Evolutionary conservation across 2,797 vertebrate species (phyloP), one percentile per base, ranked within the genome.

Genomic region (Acestrorhynchus altus): DNA sequence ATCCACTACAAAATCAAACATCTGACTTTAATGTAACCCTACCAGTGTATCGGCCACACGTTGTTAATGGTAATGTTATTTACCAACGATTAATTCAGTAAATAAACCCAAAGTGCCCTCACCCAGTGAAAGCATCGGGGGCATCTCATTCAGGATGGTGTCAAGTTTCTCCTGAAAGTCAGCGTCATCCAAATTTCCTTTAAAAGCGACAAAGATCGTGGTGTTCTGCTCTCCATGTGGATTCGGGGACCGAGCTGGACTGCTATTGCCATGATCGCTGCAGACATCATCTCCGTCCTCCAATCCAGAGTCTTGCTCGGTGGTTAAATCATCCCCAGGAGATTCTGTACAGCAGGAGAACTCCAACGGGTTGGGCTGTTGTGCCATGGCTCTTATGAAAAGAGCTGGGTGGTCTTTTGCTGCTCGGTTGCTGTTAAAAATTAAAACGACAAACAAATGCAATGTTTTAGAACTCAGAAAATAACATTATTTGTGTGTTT

Each of bases 131-230:
- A 99, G 93, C 83, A 98, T 90, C 80, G 90, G 88, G 67, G 96
- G 95, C 85, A 99, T 96, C 83, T 93, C 94, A 81, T 93, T 92
- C 84, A 98, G 87, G 88, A 99, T 90, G 68, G 78, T 86, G 73
- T 95, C 91, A 61, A 99, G 94, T 87, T 98, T 99, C 85, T 94
- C 90, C 81, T 92, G 90, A 81, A 98, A 98, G 88, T 99, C 96
- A 77, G 91, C 93, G 89, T 99, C 98, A 31, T 93, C 91, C 91
- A 99, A 95, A 89, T 96, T 96, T 83, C 97, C 97, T 91, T 94
- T 94, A 88, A 99, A 98, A 81, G 97, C 94, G 77, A 99, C 90
- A 87, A 97, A 98, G 79, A 99, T 96, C 0, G 92, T 98, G 72
- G 94, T 95, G 86, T 94, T 90, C 76, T 90, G 89, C 86, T 88